Percentiles rank a stretch among this genome's conserved stretches.
These are phyloP conservation scores for Fragum sueziense DNA, from an alignment of 2,888 invertebrate genomes.

Conservation along the genomic window DNA sequence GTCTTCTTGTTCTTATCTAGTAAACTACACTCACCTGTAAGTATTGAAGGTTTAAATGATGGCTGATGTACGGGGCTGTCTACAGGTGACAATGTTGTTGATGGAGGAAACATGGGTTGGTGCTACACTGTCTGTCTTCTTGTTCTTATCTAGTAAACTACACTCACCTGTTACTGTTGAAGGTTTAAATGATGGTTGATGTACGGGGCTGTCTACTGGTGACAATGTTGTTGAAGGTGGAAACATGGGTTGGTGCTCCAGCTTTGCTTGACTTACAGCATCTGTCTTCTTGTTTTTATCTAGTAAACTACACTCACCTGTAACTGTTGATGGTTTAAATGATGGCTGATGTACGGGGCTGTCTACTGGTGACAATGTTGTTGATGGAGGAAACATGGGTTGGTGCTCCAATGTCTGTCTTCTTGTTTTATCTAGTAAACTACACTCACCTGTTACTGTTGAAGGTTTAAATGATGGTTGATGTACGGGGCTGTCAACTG, in stretches of 20 bases:
- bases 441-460: not conserved
- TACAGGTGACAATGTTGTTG: constrained; percentile 69
- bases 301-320: too few species aligned
- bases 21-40: too few species aligned
- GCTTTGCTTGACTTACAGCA: constrained; percentile 18
- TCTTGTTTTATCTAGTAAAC: not conserved
- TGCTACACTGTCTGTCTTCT: constrained; percentile 43
- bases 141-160: not conserved
- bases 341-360: constrained; percentile 69
- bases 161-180: not conserved
- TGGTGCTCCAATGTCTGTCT: constrained; percentile 50
- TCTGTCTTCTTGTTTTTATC: not conserved
- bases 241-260: constrained; percentile 56
- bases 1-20: constrained; percentile 1
- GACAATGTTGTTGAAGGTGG: constrained; percentile 69
- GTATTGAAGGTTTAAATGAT: constrained; percentile 26
- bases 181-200: constrained; percentile 56
- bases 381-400: constrained; percentile 60
- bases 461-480: constrained; percentile 49
- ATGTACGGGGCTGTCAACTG: constrained; percentile 69
- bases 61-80: constrained; percentile 70
- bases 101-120: constrained; percentile 60
- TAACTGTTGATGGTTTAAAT: too few species aligned
- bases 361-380: constrained; percentile 69
- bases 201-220: constrained; percentile 70